A percentile compares a stretch with the other conserved stretches of the same genome.
phyloP scores from a whole-genome alignment of 1,140 invertebrate species.

The Drosophila truncata region DNA sequence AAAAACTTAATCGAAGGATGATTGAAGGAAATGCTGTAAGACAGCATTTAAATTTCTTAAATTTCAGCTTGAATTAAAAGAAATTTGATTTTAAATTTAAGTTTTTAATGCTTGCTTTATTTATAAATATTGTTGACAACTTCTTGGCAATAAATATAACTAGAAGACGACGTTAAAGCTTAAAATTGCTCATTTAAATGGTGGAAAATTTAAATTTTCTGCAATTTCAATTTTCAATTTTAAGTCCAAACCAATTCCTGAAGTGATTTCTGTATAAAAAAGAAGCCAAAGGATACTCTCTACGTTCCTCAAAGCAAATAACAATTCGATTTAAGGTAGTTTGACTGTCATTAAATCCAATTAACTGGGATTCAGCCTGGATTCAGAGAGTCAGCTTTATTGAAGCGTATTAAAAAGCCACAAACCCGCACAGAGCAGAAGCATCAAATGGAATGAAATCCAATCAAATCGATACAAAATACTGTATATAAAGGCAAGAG shows the following conservation, averaged over 20 bases:
- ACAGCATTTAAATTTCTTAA: no score
- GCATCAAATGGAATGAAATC: constrained; percentile 68
- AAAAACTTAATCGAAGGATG: neutral
- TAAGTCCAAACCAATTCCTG: neutral
- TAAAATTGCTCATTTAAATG: neutral
- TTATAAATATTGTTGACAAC: neutral
- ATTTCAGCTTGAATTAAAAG: no score
- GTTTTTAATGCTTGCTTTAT: no score
- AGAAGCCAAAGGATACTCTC: neutral
- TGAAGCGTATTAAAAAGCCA: constrained; percentile 71
- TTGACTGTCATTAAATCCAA: constrained; percentile 63
- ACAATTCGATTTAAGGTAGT: neutral
- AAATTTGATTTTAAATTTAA: neutral
- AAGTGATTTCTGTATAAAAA: neutral
- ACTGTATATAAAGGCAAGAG: constrained; percentile 23
- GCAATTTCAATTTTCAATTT: neutral
- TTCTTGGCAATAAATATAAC: no score
- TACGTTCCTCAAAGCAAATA: no score
- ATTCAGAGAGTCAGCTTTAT: constrained; percentile 53
- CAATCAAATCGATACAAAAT: constrained; percentile 81
- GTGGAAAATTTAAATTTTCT: neutral
- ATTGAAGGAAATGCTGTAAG: neutral
- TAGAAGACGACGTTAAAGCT: neutral
- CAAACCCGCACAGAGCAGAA: constrained; percentile 53
- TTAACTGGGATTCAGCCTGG: constrained; percentile 48